Base-by-base conservation (phyloP, 2,113 vertebrate species). In the Ciconia boyciana region DNA sequence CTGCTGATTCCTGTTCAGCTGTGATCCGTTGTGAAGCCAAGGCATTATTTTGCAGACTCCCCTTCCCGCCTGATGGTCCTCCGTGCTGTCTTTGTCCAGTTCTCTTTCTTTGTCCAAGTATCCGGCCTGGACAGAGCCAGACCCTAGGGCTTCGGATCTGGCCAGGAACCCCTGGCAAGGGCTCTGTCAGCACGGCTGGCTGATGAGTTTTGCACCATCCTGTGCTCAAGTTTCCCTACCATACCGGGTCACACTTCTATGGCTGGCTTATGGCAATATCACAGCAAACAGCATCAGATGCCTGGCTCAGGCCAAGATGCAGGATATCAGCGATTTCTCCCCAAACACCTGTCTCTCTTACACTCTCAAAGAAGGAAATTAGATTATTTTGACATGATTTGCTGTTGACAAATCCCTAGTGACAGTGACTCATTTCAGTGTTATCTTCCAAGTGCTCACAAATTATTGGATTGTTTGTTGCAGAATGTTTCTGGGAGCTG, bases 241-340 rank as follows among this genome's bases (percentile, higher is more conserved):
- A 2, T 5, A 16, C 16, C 3, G 1, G 55, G 43, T 58, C 57
- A 12, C 5, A 1, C 39, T 46, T n/a, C 29, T 58, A 1, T 31
- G 22, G 57, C 34, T 74, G 34, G 6, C 31, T 65, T n/a, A 9
- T 54, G 60, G 24, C 52, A 65, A 7, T 10, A 29, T 43, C 44
- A n/a, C 1, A 1, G 46, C 52, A 66, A 72, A 28, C 19, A 34
- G 49, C 32, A 39, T 10, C 41, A 17, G 48, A 18, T 0, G 8
- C 32, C 54, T 68, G 69, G 48, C 48, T 44, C 29, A 51, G 75
- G 81, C 24, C 68, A 57, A 25, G 54, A 10, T 44, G 54, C 60
- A 29, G 51, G 28, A 20, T 26, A 58, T 43, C 57, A 46, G 55
- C 3, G 4, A 12, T 71, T 71, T 54, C 75, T 71, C 39, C 55